Percentiles rank a stretch among this genome's conserved stretches.
phyloP scores from a whole-genome alignment of 2,113 vertebrate genomes.

The Peromyscus polionotus region DNA sequence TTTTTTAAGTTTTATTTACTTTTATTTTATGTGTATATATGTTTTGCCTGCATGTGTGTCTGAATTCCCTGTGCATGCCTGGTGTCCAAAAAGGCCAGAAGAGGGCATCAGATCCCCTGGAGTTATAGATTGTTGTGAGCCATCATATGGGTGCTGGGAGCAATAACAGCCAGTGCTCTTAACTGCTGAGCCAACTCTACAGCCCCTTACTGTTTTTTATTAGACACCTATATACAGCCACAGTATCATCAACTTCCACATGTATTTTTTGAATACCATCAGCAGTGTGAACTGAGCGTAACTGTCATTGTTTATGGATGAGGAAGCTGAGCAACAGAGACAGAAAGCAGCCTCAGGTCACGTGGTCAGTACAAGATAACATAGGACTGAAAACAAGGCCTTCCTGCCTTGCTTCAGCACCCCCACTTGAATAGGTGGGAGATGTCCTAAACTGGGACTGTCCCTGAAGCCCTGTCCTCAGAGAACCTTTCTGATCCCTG shows the following conservation, averaged over 20 bases:
- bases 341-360: not conserved
- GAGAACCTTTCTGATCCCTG: not conserved
- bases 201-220: not conserved
- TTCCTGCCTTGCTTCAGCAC: not conserved
- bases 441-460: not conserved
- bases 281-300: not conserved
- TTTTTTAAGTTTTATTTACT: not conserved
- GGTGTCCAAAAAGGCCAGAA: not conserved
- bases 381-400: not conserved
- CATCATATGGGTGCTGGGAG: not conserved
- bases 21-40: not conserved
- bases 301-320: not conserved
- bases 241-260: not conserved
- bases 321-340: not conserved
- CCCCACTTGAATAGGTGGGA: not conserved
- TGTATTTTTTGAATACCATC: slow-evolving; percentile 21
- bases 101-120: not conserved
- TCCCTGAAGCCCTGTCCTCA: not conserved
- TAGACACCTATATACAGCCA: not conserved
- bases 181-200: not conserved
- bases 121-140: not conserved
- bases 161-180: not conserved
- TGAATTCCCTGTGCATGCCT: not conserved
- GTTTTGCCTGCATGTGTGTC: not conserved
- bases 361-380: not conserved